These are phyloP conservation scores for Odocoileus virginianus DNA, from an alignment of 2,113 vertebrate genomes.

Conservation along the genomic window DNA sequence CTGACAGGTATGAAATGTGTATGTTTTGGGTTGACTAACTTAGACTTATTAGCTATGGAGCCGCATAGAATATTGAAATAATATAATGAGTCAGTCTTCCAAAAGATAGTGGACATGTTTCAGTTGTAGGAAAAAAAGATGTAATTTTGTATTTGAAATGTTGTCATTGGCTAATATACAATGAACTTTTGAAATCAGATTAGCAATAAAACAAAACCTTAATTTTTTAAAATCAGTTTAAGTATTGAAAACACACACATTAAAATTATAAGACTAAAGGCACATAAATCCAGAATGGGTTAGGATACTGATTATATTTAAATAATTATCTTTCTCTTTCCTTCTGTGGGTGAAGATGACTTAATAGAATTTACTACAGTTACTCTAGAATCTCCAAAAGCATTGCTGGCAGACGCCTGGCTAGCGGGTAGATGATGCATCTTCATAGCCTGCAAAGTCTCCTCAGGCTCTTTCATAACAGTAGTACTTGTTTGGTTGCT, in stretches of 20 bases:
- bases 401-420: background rate
- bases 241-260: background rate
- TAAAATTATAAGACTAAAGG: background rate
- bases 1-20: background rate
- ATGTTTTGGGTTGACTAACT: background rate
- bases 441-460: background rate
- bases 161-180: background rate
- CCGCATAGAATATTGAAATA: background rate
- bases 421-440: rapidly evolving
- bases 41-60: background rate
- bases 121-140: background rate
- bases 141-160: constrained; percentile 37
- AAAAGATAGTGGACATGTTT: background rate
- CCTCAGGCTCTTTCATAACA: background rate
- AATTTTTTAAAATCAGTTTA: background rate
- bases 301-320: background rate
- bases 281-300: background rate
- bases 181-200: background rate
- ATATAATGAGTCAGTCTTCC: background rate
- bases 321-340: background rate
- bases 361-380: background rate
- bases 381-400: background rate
- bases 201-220: background rate
- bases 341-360: background rate
- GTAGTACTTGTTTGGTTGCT: background rate